Evolutionary conservation across 2,113 vertebrate species (phyloP).

Genomic region (Halichoerus grypus): DNA sequence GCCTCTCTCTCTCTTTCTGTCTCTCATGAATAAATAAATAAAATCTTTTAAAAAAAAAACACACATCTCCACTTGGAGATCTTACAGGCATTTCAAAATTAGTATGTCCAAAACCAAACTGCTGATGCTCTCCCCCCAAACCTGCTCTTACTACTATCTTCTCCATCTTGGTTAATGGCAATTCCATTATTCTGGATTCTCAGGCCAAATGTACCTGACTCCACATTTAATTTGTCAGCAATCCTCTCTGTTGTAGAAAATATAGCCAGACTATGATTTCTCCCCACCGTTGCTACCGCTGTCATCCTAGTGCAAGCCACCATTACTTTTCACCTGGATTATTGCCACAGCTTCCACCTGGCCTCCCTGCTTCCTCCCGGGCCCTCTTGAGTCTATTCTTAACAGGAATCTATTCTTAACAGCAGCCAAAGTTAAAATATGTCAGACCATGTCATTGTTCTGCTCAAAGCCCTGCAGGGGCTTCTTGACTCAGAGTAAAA

Average conservation of each 20-base stretch:
- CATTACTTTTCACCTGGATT: background rate
- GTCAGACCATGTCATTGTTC: background rate
- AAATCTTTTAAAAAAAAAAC: background rate
- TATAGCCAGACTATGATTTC: background rate
- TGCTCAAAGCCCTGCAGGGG: background rate
- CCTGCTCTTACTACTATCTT: background rate
- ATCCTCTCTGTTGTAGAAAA: conserved; percentile 35
- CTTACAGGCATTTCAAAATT: conserved; percentile 38
- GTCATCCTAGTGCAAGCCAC: background rate
- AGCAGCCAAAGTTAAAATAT: background rate
- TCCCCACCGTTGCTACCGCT: background rate
- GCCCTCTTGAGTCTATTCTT: background rate
- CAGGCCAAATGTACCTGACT: background rate
- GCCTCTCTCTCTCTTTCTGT: too few species aligned
- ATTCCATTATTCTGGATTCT: conserved; percentile 2
- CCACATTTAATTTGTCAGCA: background rate
- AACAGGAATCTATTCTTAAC: conserved; percentile 3
- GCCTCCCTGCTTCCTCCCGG: background rate
- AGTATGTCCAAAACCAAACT: background rate
- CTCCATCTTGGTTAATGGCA: background rate
- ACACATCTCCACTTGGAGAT: background rate
- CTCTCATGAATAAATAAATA: too few species aligned
- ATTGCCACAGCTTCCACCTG: background rate
- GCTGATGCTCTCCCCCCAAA: background rate
- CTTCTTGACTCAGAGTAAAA: background rate